phyloP scores from a whole-genome alignment of 2,888 invertebrate genomes.

The Melinopterus prodromus region DNA sequence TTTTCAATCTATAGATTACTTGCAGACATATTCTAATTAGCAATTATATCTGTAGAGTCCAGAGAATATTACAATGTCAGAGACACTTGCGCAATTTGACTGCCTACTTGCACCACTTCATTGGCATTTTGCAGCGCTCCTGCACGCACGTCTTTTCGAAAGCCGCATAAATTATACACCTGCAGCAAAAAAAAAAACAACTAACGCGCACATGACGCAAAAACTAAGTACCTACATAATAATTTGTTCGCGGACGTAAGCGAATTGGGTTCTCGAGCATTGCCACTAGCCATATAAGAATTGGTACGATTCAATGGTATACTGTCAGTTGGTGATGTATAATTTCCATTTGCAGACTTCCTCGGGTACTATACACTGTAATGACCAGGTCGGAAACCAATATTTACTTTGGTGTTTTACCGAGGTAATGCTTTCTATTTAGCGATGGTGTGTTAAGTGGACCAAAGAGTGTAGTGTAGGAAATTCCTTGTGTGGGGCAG shows the following conservation, averaged over 20 bases:
- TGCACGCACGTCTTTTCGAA: neutral
- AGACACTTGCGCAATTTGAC: neutral
- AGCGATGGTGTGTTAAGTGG: neutral
- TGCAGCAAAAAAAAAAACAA: neutral
- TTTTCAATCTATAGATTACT: neutral
- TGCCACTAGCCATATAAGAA: neutral
- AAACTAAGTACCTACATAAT: neutral
- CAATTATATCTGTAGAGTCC: neutral
- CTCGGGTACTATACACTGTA: neutral
- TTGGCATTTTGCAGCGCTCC: neutral
- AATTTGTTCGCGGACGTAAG: neutral
- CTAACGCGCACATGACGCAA: neutral
- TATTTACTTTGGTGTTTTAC: neutral
- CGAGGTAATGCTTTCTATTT: neutral
- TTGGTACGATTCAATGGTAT: neutral
- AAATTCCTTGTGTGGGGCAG: neutral
- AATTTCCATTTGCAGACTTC: neutral
- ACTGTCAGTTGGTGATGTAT: neutral
- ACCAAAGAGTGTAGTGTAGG: neutral
- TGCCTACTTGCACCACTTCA: neutral
- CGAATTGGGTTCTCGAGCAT: neutral
- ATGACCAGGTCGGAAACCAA: neutral
- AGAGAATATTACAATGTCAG: neutral
- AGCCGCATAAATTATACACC: neutral
- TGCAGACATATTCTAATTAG: neutral